Percentiles rank a stretch among this genome's conserved stretches.
These are phyloP conservation scores for Rhopalosiphum nymphaeae DNA, from an alignment of 2,888 invertebrate species.

Conservation along the genomic window DNA sequence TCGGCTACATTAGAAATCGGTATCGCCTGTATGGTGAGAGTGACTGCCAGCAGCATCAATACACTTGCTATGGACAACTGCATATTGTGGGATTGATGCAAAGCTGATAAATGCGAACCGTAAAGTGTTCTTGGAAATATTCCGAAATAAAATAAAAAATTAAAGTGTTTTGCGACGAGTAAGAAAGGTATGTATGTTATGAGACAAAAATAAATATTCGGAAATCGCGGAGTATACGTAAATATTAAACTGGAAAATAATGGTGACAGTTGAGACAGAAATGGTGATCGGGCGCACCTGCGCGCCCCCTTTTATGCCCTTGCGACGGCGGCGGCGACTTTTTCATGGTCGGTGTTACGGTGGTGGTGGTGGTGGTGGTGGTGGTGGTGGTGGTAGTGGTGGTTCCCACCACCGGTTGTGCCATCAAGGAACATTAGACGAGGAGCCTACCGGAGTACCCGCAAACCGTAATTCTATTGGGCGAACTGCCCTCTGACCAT, in stretches of 20 bases:
- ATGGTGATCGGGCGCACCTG: not conserved
- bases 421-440: not conserved
- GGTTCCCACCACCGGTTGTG: not conserved
- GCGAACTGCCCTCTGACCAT: not conserved
- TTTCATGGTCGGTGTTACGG: no score
- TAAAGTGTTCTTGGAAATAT: not conserved
- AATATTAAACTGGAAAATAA: not conserved
- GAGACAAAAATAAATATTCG: no score
- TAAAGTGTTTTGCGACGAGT: no score
- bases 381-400: not conserved
- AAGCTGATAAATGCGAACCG: not conserved
- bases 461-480: not conserved
- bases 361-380: no score
- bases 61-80: not conserved
- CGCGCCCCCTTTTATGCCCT: not conserved
- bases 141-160: not conserved
- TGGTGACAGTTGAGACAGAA: rapidly evolving
- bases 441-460: not conserved
- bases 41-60: not conserved
- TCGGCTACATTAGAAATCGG: not conserved
- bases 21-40: not conserved
- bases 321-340: not conserved
- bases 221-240: no score
- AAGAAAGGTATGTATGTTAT: no score
- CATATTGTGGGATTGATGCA: not conserved